Conservation (phyloP, 1,140 invertebrate species). For the Bactericera cockerelli region DNA sequence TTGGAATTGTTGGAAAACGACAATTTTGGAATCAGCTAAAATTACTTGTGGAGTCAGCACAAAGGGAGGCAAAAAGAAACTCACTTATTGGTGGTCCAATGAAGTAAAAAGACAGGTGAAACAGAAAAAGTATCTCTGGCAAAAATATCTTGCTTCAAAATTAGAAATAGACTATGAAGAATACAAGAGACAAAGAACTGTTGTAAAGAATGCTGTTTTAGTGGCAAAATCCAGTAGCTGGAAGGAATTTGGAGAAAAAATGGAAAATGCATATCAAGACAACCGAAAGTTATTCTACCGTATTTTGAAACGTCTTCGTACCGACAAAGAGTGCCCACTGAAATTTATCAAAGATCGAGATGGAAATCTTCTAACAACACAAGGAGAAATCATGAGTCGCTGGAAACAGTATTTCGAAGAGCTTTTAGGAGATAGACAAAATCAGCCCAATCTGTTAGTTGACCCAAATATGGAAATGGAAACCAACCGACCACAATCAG, state of each 20-base stretch:
- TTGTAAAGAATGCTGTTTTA: background rate
- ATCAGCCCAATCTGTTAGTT: background rate
- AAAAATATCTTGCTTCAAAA: constrained; percentile 7
- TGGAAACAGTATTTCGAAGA: background rate
- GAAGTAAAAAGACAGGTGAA: constrained; percentile 1
- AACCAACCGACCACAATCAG: background rate
- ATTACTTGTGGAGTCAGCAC: background rate
- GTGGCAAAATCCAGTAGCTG: background rate
- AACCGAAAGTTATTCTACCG: constrained; percentile 10
- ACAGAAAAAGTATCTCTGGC: constrained; percentile 1
- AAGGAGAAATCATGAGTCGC: background rate
- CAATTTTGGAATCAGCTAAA: background rate
- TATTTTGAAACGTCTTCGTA: background rate
- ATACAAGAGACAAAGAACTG: background rate
- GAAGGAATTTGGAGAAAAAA: constrained; percentile 10
- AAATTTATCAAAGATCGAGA: background rate
- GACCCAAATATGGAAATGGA: background rate
- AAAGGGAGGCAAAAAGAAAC: background rate
- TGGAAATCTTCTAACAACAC: background rate
- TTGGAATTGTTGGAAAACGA: background rate
- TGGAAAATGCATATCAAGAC: background rate
- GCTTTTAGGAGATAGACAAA: background rate
- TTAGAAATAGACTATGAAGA: background rate
- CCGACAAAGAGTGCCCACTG: constrained; percentile 5
- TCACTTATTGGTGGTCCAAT: background rate